These are phyloP conservation scores for Drosophila nasuta DNA, from an alignment of 1,140 invertebrate genomes.

Conservation along the genomic window DNA sequence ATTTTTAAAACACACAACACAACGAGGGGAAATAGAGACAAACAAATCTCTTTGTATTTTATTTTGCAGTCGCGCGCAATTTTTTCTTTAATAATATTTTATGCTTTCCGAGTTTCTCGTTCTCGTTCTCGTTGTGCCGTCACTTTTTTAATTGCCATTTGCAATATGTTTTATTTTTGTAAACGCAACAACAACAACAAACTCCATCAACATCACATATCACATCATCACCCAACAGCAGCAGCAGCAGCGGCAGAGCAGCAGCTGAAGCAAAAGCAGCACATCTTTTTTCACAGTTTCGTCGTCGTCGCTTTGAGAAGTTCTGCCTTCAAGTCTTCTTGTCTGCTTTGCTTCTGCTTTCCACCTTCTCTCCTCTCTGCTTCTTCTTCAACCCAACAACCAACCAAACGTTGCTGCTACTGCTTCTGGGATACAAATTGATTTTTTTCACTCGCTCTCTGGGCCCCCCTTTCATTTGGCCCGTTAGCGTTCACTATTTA, in stretches of 20 bases:
- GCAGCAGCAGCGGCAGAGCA: slow-evolving; percentile 7
- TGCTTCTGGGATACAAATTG: slow-evolving; percentile 64
- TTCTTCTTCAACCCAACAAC: background rate
- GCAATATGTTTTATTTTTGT: slow-evolving; percentile 56
- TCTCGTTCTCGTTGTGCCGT: slow-evolving; percentile 9
- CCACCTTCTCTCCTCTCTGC: slow-evolving; percentile 31
- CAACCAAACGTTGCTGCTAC: slow-evolving; percentile 44
- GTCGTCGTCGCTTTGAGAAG: slow-evolving; percentile 13
- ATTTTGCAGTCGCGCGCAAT: slow-evolving; percentile 43
- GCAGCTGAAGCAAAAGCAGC: background rate
- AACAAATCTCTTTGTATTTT: slow-evolving; percentile 34
- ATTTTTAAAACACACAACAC: slow-evolving; percentile 49
- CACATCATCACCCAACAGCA: slow-evolving; percentile 37
- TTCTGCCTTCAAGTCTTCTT: slow-evolving; percentile 12
- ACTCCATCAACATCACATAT: slow-evolving; percentile 46
- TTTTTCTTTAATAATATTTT: slow-evolving; percentile 42
- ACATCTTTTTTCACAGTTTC: slow-evolving; percentile 48
- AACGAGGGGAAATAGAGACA: slow-evolving; percentile 10
- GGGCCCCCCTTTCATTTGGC: slow-evolving; percentile 21
- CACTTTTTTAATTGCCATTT: slow-evolving; percentile 48
- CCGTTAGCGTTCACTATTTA: background rate
- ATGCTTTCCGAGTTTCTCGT: slow-evolving; percentile 15
- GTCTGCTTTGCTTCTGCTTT: slow-evolving; percentile 28
- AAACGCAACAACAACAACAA: slow-evolving; percentile 26
- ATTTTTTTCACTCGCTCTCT: slow-evolving; percentile 63